Percentiles rank a stretch among this genome's conserved stretches.
Evolutionary conservation across 2,888 invertebrate species (phyloP).

Genomic region (Micropterix aruncella): DNA sequence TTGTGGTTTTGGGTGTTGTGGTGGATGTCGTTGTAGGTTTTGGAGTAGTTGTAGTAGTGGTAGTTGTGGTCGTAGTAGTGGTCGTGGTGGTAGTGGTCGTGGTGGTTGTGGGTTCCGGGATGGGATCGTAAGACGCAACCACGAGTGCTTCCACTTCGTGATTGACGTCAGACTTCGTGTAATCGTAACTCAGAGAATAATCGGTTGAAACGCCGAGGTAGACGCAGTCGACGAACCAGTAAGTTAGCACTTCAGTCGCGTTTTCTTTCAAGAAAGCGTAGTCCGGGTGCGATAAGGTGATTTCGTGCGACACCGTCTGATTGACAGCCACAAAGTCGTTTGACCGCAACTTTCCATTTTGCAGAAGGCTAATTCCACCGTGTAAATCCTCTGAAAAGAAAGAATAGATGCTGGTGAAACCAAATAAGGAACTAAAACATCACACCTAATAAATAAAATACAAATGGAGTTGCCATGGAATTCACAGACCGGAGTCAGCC

Average conservation of each 20-base stretch:
- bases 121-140: slow-evolving; percentile 51
- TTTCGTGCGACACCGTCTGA: slow-evolving; percentile 38
- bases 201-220: slow-evolving; percentile 50
- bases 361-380: slow-evolving; percentile 49
- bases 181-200: slow-evolving; percentile 47
- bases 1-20: slow-evolving; percentile 15
- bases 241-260: slow-evolving; percentile 40
- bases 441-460: too few species aligned
- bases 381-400: too few species aligned
- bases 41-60: slow-evolving; percentile 21
- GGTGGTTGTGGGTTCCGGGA: slow-evolving; percentile 37
- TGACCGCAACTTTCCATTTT: slow-evolving; percentile 40
- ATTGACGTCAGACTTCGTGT: slow-evolving; percentile 40
- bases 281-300: slow-evolving; percentile 47
- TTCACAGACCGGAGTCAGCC: too few species aligned
- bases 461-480: too few species aligned
- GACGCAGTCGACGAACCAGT: slow-evolving; percentile 70
- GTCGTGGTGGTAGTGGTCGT: slow-evolving; percentile 32
- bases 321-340: slow-evolving; percentile 50
- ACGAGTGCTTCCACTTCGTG: slow-evolving; percentile 57
- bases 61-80: slow-evolving; percentile 26
- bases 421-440: too few species aligned
- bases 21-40: slow-evolving; percentile 14
- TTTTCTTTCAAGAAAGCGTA: slow-evolving; percentile 36
- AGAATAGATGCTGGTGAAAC: too few species aligned